phyloP scores from a whole-genome alignment of 2,888 invertebrate species.

The Troglohyphantes excavatus region DNA sequence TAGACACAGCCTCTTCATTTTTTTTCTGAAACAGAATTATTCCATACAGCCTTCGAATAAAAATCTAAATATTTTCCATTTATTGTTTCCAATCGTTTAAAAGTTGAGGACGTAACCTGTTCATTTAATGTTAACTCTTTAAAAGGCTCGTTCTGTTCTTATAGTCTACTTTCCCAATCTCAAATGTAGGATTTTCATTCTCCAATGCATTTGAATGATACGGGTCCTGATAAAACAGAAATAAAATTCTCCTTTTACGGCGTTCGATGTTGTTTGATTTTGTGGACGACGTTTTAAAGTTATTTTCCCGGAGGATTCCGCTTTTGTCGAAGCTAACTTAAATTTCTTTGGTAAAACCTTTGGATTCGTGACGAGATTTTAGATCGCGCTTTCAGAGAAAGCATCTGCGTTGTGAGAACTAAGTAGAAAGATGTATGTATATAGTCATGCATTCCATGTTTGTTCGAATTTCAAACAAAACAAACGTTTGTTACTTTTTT shows the following conservation, averaged over 20 bases:
- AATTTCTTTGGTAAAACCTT: constrained; percentile 35
- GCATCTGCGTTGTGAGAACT: background rate
- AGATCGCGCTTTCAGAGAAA: constrained; percentile 3
- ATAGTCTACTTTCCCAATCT: no score
- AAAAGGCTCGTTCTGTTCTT: no score
- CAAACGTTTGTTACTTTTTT: background rate
- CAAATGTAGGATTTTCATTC: constrained; percentile 4
- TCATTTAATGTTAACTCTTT: no score
- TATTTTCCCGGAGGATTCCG: background rate
- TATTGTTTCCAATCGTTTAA: no score
- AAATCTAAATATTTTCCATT: no score
- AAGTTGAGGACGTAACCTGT: no score
- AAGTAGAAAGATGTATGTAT: no score
- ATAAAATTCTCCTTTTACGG: background rate
- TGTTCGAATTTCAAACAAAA: background rate
- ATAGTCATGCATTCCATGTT: no score
- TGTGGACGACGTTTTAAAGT: constrained; percentile 29
- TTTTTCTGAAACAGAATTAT: no score
- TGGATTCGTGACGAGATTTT: constrained; percentile 23
- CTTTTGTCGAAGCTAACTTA: background rate
- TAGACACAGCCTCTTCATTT: no score
- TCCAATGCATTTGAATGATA: background rate
- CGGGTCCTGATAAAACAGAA: background rate
- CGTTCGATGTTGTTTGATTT: constrained; percentile 29
- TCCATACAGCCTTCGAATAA: no score